A percentile compares a stretch with the other conserved stretches of the same genome.
Evolutionary conservation across 2,113 vertebrate genomes (phyloP).

Genomic region (Python bivittatus): DNA sequence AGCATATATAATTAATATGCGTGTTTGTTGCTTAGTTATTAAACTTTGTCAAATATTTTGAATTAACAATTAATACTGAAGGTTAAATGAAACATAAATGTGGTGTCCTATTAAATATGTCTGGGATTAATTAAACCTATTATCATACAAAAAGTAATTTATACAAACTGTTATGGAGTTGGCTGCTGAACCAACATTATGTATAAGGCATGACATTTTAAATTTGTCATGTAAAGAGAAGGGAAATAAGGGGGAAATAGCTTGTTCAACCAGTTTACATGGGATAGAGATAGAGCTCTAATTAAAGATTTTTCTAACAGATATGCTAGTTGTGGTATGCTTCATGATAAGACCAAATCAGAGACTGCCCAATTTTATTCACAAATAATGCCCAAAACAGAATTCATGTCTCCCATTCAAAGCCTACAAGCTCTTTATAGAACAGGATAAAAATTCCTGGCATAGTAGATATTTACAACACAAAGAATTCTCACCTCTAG

Average conservation of each 20-base stretch:
- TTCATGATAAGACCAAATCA: neutral
- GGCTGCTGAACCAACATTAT: neutral
- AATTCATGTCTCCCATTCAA: neutral
- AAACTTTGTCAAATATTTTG: slow-evolving; percentile 18
- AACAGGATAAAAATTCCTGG: neutral
- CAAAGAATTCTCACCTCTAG: neutral
- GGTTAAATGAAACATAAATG: slow-evolving; percentile 7
- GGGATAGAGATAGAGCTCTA: neutral
- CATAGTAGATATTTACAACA: neutral
- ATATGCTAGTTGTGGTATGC: neutral
- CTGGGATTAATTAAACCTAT: slow-evolving; percentile 25
- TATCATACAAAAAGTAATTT: slow-evolving; percentile 1
- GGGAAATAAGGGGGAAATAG: neutral
- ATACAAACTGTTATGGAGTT: neutral
- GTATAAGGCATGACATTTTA: neutral
- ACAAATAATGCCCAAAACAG: neutral
- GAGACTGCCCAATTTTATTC: neutral
- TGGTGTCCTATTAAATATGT: neutral
- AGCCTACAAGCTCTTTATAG: neutral
- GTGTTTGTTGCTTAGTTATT: slow-evolving; percentile 23
- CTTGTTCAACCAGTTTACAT: neutral
- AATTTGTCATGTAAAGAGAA: neutral
- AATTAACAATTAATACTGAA: slow-evolving; percentile 2
- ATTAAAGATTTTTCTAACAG: neutral
- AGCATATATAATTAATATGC: slow-evolving; percentile 11